These are phyloP conservation scores for Kryptolebias marmoratus DNA, from an alignment of 2,113 vertebrate species.

Conservation along the genomic window DNA sequence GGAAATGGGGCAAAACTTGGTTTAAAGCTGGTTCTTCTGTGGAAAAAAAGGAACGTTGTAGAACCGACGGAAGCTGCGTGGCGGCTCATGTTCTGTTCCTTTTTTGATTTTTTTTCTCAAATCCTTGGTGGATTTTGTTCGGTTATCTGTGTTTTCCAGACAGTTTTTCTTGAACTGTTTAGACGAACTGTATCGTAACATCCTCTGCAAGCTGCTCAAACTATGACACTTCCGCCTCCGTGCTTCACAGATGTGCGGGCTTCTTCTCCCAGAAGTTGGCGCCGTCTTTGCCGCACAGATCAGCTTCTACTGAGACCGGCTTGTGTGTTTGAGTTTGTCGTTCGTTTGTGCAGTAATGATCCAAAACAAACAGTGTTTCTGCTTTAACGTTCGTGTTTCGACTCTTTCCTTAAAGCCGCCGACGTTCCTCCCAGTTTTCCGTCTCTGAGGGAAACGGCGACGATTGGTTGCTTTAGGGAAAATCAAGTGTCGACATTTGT, in stretches of 20 bases:
- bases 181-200: no score
- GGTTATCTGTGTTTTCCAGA: no score
- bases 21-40: no score
- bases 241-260: not conserved
- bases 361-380: not conserved
- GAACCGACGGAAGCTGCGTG: no score
- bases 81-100: no score
- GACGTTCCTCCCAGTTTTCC: not conserved
- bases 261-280: not conserved
- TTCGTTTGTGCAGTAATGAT: not conserved
- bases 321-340: no score
- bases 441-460: not conserved
- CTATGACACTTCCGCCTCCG: not conserved
- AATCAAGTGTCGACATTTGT: not conserved
- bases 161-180: no score
- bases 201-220: not conserved
- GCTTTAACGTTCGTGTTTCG: not conserved
- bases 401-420: not conserved
- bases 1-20: no score
- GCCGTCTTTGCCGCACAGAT: not conserved
- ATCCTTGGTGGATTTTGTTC: no score
- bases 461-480: not conserved
- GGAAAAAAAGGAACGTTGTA: no score
- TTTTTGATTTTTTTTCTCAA: no score
- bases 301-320: no score